Evolutionary conservation across 2,113 vertebrate genomes (phyloP).

Genomic region (Syrrhaptes paradoxus): DNA sequence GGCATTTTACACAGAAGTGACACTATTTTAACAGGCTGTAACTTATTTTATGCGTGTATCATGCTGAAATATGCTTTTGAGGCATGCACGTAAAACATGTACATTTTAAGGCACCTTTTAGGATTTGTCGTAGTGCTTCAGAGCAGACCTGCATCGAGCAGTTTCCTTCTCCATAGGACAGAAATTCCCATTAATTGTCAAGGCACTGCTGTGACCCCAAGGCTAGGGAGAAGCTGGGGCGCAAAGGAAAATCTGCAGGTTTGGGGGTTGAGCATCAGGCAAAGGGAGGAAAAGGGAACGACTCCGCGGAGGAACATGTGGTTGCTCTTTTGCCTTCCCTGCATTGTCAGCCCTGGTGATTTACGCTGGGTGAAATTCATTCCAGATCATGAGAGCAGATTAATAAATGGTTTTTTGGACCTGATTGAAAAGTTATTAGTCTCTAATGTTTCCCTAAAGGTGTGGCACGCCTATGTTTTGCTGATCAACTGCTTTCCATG

Average conservation of each 20-base stretch:
- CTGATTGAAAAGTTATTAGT: not conserved
- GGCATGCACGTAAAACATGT: not conserved
- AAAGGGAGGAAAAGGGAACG: not conserved
- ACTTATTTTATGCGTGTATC: not conserved
- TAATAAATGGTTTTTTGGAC: not conserved
- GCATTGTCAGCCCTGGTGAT: conserved; percentile 2
- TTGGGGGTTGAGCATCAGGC: not conserved
- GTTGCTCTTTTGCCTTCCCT: not conserved
- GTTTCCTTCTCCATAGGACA: not conserved
- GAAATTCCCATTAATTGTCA: not conserved
- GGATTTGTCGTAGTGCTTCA: not conserved
- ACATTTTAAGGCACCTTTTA: not conserved
- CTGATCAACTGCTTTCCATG: not conserved
- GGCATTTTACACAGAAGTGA: not conserved
- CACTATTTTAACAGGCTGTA: not conserved
- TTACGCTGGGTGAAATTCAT: not conserved
- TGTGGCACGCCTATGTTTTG: not conserved
- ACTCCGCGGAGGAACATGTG: not conserved
- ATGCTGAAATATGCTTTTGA: not conserved
- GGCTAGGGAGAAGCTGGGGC: not conserved
- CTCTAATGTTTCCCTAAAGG: not conserved
- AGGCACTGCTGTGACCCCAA: not conserved
- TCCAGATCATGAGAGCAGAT: conserved; percentile 19
- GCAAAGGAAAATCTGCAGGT: not conserved
- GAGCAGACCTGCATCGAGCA: not conserved